phyloP scores from a whole-genome alignment of 2,113 vertebrate species.

The Prionailurus bengalensis region DNA sequence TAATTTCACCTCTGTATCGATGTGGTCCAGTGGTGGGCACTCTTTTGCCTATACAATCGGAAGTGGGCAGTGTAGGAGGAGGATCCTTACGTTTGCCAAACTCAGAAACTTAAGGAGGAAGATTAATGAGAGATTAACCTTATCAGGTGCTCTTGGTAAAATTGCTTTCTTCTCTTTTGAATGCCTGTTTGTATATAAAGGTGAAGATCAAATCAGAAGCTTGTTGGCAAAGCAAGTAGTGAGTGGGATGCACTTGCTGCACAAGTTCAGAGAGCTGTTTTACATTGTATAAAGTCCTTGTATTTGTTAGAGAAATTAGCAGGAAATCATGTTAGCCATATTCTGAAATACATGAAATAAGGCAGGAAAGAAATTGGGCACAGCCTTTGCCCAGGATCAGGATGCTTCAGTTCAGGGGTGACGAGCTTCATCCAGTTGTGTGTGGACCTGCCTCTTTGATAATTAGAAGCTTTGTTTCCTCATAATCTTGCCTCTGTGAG shows the following conservation, averaged over 20 bases:
- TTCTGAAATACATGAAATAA: neutral
- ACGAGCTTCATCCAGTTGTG: neutral
- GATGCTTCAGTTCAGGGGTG: neutral
- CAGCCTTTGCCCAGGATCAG: neutral
- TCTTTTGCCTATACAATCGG: neutral
- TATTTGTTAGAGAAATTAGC: conserved; percentile 18
- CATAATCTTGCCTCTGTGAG: neutral
- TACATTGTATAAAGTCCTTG: neutral
- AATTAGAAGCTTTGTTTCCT: conserved; percentile 1
- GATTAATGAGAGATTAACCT: neutral
- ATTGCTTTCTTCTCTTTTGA: neutral
- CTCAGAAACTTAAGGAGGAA: neutral
- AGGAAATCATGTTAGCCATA: neutral
- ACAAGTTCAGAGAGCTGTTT: neutral
- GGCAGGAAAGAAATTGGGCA: neutral
- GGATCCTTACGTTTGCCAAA: neutral
- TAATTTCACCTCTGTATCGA: neutral
- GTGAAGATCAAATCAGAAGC: neutral
- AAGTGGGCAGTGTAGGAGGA: neutral
- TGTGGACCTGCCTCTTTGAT: neutral
- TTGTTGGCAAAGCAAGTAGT: conserved; percentile 8
- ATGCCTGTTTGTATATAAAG: neutral
- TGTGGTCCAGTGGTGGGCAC: neutral
- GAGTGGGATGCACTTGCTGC: neutral
- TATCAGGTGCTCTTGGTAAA: neutral